Percentiles rank a stretch among this genome's conserved stretches.
Evolutionary conservation across 1,140 invertebrate species (phyloP).

Genomic region (Zeugodacus cucurbitae): DNA sequence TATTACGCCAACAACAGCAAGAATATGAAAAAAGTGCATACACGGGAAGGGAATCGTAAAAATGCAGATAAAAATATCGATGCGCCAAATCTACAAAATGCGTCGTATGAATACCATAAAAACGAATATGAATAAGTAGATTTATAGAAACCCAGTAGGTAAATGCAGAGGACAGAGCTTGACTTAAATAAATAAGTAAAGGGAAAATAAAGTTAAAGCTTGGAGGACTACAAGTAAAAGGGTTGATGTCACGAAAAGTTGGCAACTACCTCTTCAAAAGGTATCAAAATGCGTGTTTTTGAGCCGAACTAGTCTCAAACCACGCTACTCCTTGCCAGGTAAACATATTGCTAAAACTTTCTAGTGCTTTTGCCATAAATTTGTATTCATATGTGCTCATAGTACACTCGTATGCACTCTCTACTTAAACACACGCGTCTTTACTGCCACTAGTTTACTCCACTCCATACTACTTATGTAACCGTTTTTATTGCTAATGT

Average conservation of each 20-base stretch:
- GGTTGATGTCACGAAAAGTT: too few relatives aligned
- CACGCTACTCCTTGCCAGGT: not conserved
- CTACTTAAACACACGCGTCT: not conserved
- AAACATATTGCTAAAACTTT: not conserved
- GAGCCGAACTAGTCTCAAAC: too few relatives aligned
- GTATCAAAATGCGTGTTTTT: too few relatives aligned
- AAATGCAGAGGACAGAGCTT: too few relatives aligned
- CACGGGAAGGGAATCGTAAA: not conserved
- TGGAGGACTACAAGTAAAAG: too few relatives aligned
- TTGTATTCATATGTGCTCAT: not conserved
- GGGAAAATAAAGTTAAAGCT: too few relatives aligned
- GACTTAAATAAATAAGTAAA: too few relatives aligned
- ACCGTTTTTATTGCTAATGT: constrained; percentile 5
- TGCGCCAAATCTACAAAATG: not conserved
- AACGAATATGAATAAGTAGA: not conserved
- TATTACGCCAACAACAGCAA: not conserved
- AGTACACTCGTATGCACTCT: not conserved
- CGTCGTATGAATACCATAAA: not conserved
- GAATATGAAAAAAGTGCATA: not conserved
- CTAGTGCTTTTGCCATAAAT: not conserved
- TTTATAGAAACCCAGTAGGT: too few relatives aligned
- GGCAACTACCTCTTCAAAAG: too few relatives aligned
- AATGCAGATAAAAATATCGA: not conserved
- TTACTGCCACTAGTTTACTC: not conserved
- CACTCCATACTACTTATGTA: not conserved